phyloP scores from a whole-genome alignment of 2,113 vertebrate genomes.

The Platycercus adscitus region DNA sequence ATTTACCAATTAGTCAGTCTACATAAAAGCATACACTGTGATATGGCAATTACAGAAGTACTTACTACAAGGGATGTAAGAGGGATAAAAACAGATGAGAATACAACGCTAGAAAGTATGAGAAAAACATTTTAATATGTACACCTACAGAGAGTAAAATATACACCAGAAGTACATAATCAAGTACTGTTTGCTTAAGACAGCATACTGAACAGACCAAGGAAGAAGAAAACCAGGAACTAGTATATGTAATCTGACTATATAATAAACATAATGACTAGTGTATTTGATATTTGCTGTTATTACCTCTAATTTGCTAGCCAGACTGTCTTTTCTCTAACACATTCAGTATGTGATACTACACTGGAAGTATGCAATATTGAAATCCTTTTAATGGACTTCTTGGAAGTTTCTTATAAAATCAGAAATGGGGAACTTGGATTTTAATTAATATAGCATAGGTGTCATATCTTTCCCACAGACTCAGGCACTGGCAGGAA shows the following conservation, averaged over 20 bases:
- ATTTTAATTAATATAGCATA: slow-evolving; percentile 29
- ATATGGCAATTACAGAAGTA: slow-evolving; percentile 49
- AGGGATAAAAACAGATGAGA: slow-evolving; percentile 33
- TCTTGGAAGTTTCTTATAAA: background rate
- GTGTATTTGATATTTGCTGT: slow-evolving; percentile 22
- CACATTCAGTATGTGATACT: slow-evolving; percentile 1
- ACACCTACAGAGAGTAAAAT: slow-evolving; percentile 47
- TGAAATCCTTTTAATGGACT: background rate
- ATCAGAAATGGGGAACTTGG: background rate
- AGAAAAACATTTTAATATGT: background rate
- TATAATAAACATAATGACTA: slow-evolving; percentile 38
- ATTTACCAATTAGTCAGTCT: slow-evolving; percentile 52
- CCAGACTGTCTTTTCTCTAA: slow-evolving; percentile 51
- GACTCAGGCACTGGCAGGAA: background rate
- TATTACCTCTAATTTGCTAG: slow-evolving; percentile 51
- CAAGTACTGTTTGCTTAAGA: background rate
- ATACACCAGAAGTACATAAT: background rate
- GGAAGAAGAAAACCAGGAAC: slow-evolving; percentile 20
- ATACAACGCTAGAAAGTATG: background rate
- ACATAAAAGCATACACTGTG: slow-evolving; percentile 27
- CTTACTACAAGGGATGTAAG: background rate
- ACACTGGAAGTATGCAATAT: background rate
- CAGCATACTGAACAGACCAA: background rate
- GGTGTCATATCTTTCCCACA: slow-evolving; percentile 2
- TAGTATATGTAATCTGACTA: slow-evolving; percentile 29